Conservation (phyloP, 2,113 vertebrate genomes). For the Xenopus borealis region DNA sequence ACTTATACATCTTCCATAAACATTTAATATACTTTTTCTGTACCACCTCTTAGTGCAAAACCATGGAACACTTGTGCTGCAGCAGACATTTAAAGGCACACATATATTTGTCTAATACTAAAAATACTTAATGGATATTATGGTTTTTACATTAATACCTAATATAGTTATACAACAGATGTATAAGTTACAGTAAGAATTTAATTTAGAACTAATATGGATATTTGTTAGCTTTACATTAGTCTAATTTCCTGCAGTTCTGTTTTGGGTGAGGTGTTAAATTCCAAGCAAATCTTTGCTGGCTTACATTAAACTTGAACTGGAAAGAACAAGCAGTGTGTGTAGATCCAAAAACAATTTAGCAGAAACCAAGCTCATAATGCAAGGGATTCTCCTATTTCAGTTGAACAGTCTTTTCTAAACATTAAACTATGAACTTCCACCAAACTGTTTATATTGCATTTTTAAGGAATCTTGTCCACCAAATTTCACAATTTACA, state of each 20-base stretch:
- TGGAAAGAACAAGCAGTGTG: background rate
- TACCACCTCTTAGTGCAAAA: too few relatives aligned
- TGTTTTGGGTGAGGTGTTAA: background rate
- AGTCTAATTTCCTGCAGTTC: conserved; percentile 1
- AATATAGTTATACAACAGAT: too few relatives aligned
- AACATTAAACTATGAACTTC: background rate
- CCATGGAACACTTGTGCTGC: too few relatives aligned
- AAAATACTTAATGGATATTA: too few relatives aligned
- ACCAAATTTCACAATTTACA: background rate
- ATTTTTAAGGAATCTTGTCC: background rate
- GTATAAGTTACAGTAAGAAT: background rate
- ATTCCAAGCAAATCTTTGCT: conserved; percentile 11
- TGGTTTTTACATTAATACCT: too few relatives aligned
- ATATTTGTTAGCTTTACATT: background rate
- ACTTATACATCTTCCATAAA: too few relatives aligned
- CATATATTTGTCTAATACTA: too few relatives aligned
- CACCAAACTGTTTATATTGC: background rate
- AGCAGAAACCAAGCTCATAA: background rate
- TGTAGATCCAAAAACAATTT: conserved; percentile 1
- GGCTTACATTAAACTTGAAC: background rate
- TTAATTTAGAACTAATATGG: background rate
- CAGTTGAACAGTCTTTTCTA: background rate
- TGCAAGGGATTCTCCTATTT: conserved; percentile 7
- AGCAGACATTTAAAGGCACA: too few relatives aligned
- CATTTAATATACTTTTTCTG: too few relatives aligned